Evolutionary conservation across 1,140 invertebrate species (phyloP).

Genomic region (Schlechtendalia chinensis): DNA sequence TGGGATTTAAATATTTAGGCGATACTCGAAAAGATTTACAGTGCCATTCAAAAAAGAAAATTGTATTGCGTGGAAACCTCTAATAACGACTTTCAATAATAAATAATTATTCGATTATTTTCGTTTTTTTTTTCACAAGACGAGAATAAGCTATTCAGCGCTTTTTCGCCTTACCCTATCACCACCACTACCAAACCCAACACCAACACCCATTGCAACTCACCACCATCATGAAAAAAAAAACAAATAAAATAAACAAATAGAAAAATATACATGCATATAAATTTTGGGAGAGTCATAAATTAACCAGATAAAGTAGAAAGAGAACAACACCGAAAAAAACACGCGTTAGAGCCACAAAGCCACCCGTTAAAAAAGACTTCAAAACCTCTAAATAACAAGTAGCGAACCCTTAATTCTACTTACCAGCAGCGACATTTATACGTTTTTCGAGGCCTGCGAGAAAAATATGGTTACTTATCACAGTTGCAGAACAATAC

Average conservation of each 20-base stretch:
- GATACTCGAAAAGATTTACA: constrained; percentile 42
- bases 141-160: constrained; percentile 19
- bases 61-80: not conserved
- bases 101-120: constrained; percentile 49
- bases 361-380: constrained; percentile 48
- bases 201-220: too few species aligned
- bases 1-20: constrained; percentile 36
- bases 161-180: not conserved
- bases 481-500: constrained; percentile 23
- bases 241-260: constrained; percentile 46
- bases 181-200: too few species aligned
- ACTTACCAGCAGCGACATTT: constrained; percentile 43
- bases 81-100: constrained; percentile 42
- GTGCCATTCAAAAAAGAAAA: constrained; percentile 23
- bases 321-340: constrained; percentile 39
- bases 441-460: constrained; percentile 27
- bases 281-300: constrained; percentile 46
- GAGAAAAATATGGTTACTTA: constrained; percentile 48
- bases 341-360: constrained; percentile 37
- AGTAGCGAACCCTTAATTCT: constrained; percentile 48
- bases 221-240: not conserved
- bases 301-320: constrained; percentile 50
- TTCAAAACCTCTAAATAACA: constrained; percentile 49
- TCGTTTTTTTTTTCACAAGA: constrained; percentile 1
- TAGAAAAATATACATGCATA: constrained; percentile 47